Base-by-base conservation (phyloP, 2,797 vertebrate genomes). In the Gymnoscopelus microlampas region DNA sequence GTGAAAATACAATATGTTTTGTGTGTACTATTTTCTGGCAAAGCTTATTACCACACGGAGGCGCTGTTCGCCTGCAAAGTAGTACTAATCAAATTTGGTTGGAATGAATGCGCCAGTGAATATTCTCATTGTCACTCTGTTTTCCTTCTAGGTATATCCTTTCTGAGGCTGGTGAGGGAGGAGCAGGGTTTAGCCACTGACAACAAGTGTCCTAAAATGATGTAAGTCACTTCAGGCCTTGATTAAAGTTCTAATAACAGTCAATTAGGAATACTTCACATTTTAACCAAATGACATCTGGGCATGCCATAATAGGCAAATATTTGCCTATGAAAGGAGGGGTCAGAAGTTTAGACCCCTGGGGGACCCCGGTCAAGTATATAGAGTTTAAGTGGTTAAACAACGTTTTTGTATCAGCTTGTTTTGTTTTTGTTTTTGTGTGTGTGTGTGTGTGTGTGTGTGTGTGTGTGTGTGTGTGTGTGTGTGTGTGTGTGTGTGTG, bases 81-180 rank as follows among this genome's bases (percentile, higher is more conserved):
- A 8, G 12, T 13, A n/a, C n/a, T 51, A 49, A 47, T 53, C 2
- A 50, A 12, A 3, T 35, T 14, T 62, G 60, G 60, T 35, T 13
- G 12, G 3, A 7, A 51, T 10, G 10, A 29, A 44, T 47, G 53
- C 3, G 39, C 5, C 11, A 23, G 4, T 13, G 23, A 13, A 9
- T 29, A 49, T 49, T 54, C 14, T 26, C 8, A 57, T 50, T 51
- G 1, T 51, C 5, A 7, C 57, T 14, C 65, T 58, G 66, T 32
- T 56, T 49, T 24, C 70, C 12, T 48, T 73, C 0, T 62, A 98
- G 95, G 95, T 14, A 95, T 97, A 90, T 94, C 94, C 4, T 97
- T 94, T 85, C 95, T 96, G 68, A 92, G 95, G n/a, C 84, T 96
- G 83, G 93, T 96, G 65, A 94, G 93, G 73, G 86, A 91, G 0